phyloP scores from a whole-genome alignment of 2,797 vertebrate genomes.

The Paedocypris micromegethes region DNA sequence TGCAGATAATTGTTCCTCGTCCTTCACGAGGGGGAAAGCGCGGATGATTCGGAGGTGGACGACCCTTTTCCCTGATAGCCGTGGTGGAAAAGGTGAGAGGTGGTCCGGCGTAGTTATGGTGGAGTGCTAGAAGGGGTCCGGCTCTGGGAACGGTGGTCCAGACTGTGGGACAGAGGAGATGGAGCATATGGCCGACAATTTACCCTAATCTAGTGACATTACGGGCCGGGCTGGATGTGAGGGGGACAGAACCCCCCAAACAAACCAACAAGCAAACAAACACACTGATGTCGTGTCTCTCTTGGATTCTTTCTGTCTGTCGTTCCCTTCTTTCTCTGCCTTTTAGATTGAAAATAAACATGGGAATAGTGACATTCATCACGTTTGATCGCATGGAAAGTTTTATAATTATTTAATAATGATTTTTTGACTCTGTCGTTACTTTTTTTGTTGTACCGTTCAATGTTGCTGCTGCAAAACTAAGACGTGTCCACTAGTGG shows the following conservation, averaged over 20 bases:
- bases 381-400: no score
- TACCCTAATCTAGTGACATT: constrained; percentile 72
- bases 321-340: constrained; percentile 46
- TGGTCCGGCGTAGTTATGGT: constrained; percentile 68
- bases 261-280: no score
- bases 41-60: constrained; percentile 67
- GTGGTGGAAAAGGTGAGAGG: constrained; percentile 73
- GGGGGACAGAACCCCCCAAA: no score
- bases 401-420: no score
- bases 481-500: no score
- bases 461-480: no score
- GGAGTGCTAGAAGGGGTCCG: constrained; percentile 40
- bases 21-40: constrained; percentile 63
- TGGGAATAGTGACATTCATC: no score
- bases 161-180: constrained; percentile 61
- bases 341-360: not conserved
- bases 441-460: no score
- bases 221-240: constrained; percentile 35
- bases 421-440: no score
- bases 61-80: constrained; percentile 58
- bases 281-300: no score
- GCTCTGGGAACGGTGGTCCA: constrained; percentile 63
- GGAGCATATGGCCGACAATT: constrained; percentile 70
- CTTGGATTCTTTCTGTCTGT: constrained; percentile 42
- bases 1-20: constrained; percentile 73